Evolutionary conservation across 1,140 invertebrate genomes (phyloP), one percentile per base, ranked within the genome.

Genomic region (Panagrolaimus sp.): DNA sequence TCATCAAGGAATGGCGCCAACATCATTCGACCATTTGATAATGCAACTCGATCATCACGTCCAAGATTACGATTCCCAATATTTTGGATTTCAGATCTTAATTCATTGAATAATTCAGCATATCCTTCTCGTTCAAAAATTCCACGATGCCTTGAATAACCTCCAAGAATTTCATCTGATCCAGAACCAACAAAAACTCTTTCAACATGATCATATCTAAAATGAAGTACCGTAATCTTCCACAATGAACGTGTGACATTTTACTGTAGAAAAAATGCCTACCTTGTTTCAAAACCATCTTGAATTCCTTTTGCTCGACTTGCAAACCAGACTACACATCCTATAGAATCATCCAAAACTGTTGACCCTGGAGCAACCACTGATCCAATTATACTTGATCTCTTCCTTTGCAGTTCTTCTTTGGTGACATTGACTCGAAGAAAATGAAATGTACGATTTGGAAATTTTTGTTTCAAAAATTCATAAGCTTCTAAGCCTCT

Each of bases 41-140:
- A 17, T 4, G 52, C 52, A 58, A 58, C 21, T 5, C 52, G 52
- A 26, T 58, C 52, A 58, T 58, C 52, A 1, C 52, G 52, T 12
- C 52, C 52, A 58, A 58, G 28, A 28, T 58, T 58, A 26, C 17
- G 21, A 28, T 58, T 58, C 4, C 52, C 52, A 58, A 58, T 58
- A 12, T 58, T 9, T 8, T 14, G 52, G 4, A 58, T 58, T 58
- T 28, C 14, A 58, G 21, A n/a, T 58, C 52, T n/a, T 15, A 15
- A 5, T 48, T 48, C 47, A n/a, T 15, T n/a, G 47, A 15, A 48
- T 15, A 15, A 24, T 5, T 24, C 21, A 24, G 2, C 47, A n/a
- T 48, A 24, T 4, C 15, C 47, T 48, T 15, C 47, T 48, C 47
- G 21, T 3, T 48, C 15, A 48, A 48, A 48, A 10, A 48, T 48